Evolutionary conservation across 2,797 vertebrate genomes (phyloP), one percentile per base, ranked within the genome.

Genomic region (Halcyon chelicuti): DNA sequence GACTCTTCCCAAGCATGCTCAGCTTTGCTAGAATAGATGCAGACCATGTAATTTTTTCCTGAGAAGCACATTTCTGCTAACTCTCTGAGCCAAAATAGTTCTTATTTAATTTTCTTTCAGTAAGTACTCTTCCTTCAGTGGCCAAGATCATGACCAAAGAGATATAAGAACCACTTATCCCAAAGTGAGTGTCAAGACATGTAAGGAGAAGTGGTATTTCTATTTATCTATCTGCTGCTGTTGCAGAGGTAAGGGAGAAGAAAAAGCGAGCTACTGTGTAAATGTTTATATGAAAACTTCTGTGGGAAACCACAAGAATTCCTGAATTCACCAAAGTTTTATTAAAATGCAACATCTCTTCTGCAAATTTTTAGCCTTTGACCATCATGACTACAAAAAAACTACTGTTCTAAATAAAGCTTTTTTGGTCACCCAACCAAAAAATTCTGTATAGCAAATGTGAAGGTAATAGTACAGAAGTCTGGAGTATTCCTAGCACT

Each of bases 271-370:
- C 11, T 28, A 42, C 42, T 5, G 14, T 18, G 8, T 3, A 62
- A 44, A 40, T 1, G 19, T 16, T 57, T 47, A 5, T 40, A 39
- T 4, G 63, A 39, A 85, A 65, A 26, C 4, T 54, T 61, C 22
- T 37, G 10, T 26, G 22, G 4, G 20, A 86, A 0, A 46, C 5
- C 7, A 63, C 19, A 80, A 33, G 7, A 74, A 63, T 33, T 37
- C 19, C 28, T 67, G 4, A 71, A 57, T 74, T 86, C 1, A 4
- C 14, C 31, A 58, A 74, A 44, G 14, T 3, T 74, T 82, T 51
- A 6, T 0, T 37, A 55, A 65, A 39, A 10, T 15, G 6, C 23
- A 60, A 0, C 0, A 1, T 25, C 10, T 61, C 25, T 61, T 71
- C 51, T 54, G 31, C 25, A 51, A 44, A 35, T 57, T 80, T 63